A percentile compares a stretch with the other conserved stretches of the same genome.
Evolutionary conservation across 2,113 vertebrate genomes (phyloP).

Genomic region (Colaptes auratus): DNA sequence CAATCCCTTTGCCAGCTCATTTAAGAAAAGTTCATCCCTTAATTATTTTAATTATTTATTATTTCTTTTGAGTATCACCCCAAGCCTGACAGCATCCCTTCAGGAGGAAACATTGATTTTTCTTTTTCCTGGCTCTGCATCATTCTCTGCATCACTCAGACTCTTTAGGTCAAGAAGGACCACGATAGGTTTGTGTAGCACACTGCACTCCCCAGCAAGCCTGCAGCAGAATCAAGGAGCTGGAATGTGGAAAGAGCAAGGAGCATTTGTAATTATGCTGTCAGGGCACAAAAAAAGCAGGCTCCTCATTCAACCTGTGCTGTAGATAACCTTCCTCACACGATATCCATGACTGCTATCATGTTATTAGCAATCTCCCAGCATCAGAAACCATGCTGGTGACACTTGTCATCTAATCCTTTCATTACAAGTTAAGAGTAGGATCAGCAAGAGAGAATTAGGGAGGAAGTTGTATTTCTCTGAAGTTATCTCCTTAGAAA

Average conservation of each 20-base stretch:
- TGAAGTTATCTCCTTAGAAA: constrained; percentile 19
- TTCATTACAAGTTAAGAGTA: constrained; percentile 21
- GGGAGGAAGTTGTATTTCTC: constrained; percentile 19
- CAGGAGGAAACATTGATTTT: neutral
- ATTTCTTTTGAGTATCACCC: neutral
- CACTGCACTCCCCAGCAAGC: neutral
- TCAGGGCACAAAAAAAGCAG: neutral
- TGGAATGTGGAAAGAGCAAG: neutral
- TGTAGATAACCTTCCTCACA: constrained; percentile 3
- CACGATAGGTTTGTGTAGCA: neutral
- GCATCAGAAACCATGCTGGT: constrained; percentile 31
- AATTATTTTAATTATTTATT: neutral
- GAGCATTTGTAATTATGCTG: neutral
- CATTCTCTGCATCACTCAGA: neutral
- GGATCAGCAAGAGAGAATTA: constrained; percentile 25
- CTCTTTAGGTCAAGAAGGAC: constrained; percentile 11
- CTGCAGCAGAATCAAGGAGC: neutral
- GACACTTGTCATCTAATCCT: constrained; percentile 37
- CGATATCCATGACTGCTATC: neutral
- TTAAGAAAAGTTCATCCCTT: neutral
- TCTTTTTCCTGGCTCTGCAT: neutral
- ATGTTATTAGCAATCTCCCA: constrained; percentile 35
- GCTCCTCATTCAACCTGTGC: neutral
- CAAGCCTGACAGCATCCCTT: neutral
- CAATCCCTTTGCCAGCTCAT: neutral